Base-by-base conservation (phyloP, 2,797 vertebrate species). In the Naso thynnoides region DNA sequence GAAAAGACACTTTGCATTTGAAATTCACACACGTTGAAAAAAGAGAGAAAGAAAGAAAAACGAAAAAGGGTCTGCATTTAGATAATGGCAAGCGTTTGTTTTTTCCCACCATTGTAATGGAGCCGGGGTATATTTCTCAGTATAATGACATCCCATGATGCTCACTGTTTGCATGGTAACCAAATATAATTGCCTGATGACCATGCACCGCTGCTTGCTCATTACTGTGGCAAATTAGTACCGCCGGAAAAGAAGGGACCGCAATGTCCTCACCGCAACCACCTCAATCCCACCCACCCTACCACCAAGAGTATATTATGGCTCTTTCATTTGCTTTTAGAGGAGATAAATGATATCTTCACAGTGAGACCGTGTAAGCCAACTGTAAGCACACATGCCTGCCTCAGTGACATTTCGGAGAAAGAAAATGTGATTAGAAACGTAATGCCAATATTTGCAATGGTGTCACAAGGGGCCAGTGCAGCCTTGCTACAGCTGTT, bases 181-280 rank as follows among this genome's bases (percentile, higher is more conserved):
- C 86, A 88, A 91, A 91, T 92, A 91, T 94, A 94, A 95, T 95
- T 94, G 91, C 83, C 88, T 88, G 91, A 93, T 94, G 87, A 93
- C 87, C 90, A 93, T 92, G 93, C 92, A 89, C 88, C 84, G 59
- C 81, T 88, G 92, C 89, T 79, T 88, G 87, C 87, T 93, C 91
- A 94, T 95, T 93, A 93, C 87, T 86, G 82, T 69, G 85, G 82
- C 77, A 91, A 93, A 93, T 94, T 92, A 93, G 89, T 82, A 72
- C 83, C 79, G 87, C 77, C 83, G 82, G 76, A 86, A 75, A 76
- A 84, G 85, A 78, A 64, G 80, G 81, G 54, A 74, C 55, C 69
- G 70, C 54, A 48, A 48, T 80, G 57, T 66, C 63, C 63, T 49
- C 68, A 26, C 26, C 29, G 47, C 36, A n/a, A 59, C 23, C 57